Conservation (phyloP, 2,888 invertebrate species). For the Myopa tessellatipennis region DNA sequence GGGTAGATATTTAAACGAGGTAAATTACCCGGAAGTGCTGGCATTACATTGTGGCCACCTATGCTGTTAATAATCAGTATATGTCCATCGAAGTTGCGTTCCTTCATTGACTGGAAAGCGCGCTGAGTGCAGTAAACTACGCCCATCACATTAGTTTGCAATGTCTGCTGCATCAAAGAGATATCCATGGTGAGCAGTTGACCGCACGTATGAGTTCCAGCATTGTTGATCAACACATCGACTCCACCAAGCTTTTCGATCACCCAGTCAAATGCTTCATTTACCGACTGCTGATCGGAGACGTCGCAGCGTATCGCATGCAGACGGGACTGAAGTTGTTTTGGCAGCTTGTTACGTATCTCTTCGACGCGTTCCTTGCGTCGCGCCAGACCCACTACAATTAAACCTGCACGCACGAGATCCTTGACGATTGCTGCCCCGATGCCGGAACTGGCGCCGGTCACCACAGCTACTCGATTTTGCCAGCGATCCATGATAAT, state of each 20-base stretch:
- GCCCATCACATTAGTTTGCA: constrained; percentile 70
- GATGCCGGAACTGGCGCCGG: constrained; percentile 75
- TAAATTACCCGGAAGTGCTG: constrained; percentile 55
- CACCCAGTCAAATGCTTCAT: constrained; percentile 70
- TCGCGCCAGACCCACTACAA: constrained; percentile 71
- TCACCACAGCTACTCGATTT: constrained; percentile 74
- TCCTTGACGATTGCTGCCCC: constrained; percentile 69
- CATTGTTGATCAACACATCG: constrained; percentile 74
- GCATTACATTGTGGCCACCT: constrained; percentile 57
- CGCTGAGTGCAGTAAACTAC: constrained; percentile 68
- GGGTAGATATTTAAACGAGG: constrained; percentile 61
- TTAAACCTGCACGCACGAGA: constrained; percentile 69
- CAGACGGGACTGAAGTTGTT: constrained; percentile 57
- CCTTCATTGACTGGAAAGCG: constrained; percentile 70
- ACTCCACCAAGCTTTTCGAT: constrained; percentile 70
- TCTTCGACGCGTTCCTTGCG: constrained; percentile 68
- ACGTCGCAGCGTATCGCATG: constrained; percentile 69
- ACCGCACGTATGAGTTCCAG: constrained; percentile 66
- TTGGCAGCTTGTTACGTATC: constrained; percentile 50
- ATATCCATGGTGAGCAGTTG: constrained; percentile 53
- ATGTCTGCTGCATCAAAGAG: constrained; percentile 53
- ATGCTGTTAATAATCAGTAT: constrained; percentile 69
- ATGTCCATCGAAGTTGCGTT: constrained; percentile 64
- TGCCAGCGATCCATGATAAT: constrained; percentile 72
- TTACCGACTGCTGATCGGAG: constrained; percentile 70